A percentile compares a stretch with the other conserved stretches of the same genome.
phyloP scores from a whole-genome alignment of 2,888 invertebrate genomes.

The Ischnus inquisitorius region DNA sequence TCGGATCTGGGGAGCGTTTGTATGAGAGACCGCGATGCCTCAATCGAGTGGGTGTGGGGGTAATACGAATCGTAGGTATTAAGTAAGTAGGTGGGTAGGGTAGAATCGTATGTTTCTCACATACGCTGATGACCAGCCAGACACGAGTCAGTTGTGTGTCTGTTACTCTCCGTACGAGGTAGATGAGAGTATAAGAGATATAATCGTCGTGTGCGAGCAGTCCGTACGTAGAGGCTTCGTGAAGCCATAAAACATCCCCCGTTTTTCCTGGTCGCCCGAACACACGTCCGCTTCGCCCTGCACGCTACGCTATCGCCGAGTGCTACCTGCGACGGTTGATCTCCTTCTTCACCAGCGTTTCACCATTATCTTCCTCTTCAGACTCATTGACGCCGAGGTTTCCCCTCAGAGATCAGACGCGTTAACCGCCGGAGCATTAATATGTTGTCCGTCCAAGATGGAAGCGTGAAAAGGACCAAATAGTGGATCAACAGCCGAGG shows the following conservation, averaged over 20 bases:
- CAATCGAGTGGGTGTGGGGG: conserved; percentile 48
- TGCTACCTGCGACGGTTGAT: conserved; percentile 27
- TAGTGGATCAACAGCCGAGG: background rate
- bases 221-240: conserved; percentile 78
- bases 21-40: conserved; percentile 31
- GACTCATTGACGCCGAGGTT: background rate
- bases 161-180: conserved; percentile 39
- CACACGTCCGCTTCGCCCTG: conserved; percentile 69
- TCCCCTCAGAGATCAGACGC: conserved; percentile 13
- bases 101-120: conserved; percentile 55
- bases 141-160: conserved; percentile 50
- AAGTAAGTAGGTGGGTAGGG: conserved; percentile 75
- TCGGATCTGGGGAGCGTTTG: conserved; percentile 11
- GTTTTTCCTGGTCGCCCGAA: conserved; percentile 74
- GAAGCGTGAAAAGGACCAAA: conserved; percentile 3
- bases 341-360: conserved; percentile 12
- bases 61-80: conserved; percentile 76
- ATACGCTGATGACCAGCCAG: conserved; percentile 53
- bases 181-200: conserved; percentile 37
- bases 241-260: conserved; percentile 82
- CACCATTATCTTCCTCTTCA: conserved; percentile 28
- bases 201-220: conserved; percentile 37
- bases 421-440: conserved; percentile 15
- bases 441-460: background rate
- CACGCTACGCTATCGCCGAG: conserved; percentile 36